A percentile compares a stretch with the other conserved stretches of the same genome.
These are phyloP conservation scores for Labeo calbasu DNA, from an alignment of 2,797 vertebrate genomes.

Conservation along the genomic window DNA sequence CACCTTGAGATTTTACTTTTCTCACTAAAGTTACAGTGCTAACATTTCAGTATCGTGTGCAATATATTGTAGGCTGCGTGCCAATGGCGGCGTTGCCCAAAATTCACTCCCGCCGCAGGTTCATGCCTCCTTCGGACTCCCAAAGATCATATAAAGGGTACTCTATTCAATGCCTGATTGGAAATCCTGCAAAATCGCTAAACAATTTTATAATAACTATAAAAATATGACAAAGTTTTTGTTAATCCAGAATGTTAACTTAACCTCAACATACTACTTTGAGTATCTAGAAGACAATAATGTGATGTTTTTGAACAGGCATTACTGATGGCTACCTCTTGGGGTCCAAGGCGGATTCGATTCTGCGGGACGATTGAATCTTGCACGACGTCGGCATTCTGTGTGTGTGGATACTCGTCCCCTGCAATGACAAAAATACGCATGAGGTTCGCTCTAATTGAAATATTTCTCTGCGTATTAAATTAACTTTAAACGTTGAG, in stretches of 20 bases:
- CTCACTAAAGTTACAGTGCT: slow-evolving; percentile 57
- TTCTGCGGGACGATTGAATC: not conserved
- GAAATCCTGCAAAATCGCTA: not conserved
- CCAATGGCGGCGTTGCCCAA: slow-evolving; percentile 69
- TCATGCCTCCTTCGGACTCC: not conserved
- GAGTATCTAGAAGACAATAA: not conserved
- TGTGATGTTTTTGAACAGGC: slow-evolving; percentile 5
- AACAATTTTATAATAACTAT: not conserved
- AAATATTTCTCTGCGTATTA: slow-evolving; percentile 44
- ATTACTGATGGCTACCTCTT: slow-evolving; percentile 15
- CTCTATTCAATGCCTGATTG: slow-evolving; percentile 9
- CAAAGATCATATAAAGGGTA: not conserved
- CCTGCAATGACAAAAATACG: slow-evolving; percentile 72
- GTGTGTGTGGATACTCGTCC: slow-evolving; percentile 71
- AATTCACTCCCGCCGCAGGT: not conserved
- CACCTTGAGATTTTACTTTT: slow-evolving; percentile 64
- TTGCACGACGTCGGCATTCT: slow-evolving; percentile 63
- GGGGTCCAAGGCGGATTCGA: not conserved
- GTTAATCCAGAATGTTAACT: not conserved
- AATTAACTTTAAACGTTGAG: slow-evolving; percentile 18
- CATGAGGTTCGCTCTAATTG: slow-evolving; percentile 58
- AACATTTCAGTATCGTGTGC: slow-evolving; percentile 78
- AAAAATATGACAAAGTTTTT: not conserved
- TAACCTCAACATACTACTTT: not conserved
- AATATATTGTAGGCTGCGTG: slow-evolving; percentile 78